These are phyloP conservation scores for Brachionus sp. DNA, from an alignment of 1,140 invertebrate genomes.

Conservation along the genomic window DNA sequence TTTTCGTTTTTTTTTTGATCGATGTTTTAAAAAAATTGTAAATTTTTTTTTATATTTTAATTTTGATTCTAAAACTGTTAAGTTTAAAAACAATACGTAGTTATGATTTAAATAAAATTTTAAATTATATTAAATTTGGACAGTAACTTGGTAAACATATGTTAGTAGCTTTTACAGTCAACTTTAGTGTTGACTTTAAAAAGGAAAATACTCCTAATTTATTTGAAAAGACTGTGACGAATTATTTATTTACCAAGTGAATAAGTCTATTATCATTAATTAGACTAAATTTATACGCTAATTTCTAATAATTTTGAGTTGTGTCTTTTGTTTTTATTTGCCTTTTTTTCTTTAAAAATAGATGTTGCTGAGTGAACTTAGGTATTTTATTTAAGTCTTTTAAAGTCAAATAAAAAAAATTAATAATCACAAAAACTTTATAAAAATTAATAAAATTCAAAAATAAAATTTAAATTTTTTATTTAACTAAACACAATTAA, in stretches of 20 bases:
- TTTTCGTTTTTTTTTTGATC: constrained; percentile 29
- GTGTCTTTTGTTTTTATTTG: neutral
- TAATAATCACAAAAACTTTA: no score
- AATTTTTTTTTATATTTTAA: constrained; percentile 28
- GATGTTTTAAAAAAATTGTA: constrained; percentile 31
- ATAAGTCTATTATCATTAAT: neutral
- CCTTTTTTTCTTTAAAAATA: neutral
- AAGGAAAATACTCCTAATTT: neutral
- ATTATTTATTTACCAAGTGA: neutral
- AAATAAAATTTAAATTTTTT: neutral
- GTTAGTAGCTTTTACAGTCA: neutral
- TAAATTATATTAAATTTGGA: neutral
- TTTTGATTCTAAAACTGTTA: neutral
- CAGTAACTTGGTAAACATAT: neutral
- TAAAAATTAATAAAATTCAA: neutral
- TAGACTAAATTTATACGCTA: neutral
- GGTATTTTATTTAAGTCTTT: neutral
- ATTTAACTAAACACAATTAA: neutral
- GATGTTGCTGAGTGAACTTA: neutral
- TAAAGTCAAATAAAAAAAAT: neutral
- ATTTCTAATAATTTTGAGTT: neutral
- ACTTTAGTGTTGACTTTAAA: neutral
- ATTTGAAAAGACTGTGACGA: neutral
- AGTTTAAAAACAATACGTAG: constrained; percentile 8
- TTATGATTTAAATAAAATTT: neutral